phyloP scores from a whole-genome alignment of 2,888 invertebrate genomes.

The Lasius fuliginosus region DNA sequence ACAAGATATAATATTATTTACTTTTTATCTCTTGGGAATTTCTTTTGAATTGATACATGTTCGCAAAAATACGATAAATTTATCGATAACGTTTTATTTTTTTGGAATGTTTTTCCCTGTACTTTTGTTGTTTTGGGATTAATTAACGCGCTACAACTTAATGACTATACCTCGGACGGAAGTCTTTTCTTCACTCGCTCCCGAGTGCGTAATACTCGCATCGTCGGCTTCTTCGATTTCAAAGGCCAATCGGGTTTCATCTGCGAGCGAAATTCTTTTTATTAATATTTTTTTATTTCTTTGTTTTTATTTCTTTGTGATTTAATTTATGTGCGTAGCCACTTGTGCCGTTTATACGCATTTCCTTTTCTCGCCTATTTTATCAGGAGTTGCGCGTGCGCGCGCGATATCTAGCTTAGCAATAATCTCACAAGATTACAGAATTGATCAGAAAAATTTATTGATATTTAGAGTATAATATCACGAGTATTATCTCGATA shows the following conservation, averaged over 20 bases:
- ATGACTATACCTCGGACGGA: slow-evolving; percentile 77
- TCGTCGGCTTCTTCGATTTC: slow-evolving; percentile 77
- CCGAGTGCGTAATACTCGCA: slow-evolving; percentile 76
- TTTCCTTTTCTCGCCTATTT: background rate
- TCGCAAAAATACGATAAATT: background rate
- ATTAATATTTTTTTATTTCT: slow-evolving; percentile 27
- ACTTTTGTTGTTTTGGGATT: slow-evolving; percentile 51
- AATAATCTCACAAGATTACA: background rate
- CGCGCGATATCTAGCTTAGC: background rate
- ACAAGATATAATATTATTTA: background rate
- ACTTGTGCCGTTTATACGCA: background rate
- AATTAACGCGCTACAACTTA: slow-evolving; percentile 58
- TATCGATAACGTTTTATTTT: background rate
- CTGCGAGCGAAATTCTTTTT: slow-evolving; percentile 78
- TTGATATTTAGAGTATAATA: background rate
- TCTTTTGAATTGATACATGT: background rate
- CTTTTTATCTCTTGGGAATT: background rate
- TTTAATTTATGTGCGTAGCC: background rate
- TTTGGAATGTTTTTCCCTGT: slow-evolving; percentile 44
- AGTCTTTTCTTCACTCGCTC: slow-evolving; percentile 78
- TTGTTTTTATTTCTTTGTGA: too few relatives aligned
- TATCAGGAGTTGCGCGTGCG: background rate
- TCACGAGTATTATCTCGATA: background rate
- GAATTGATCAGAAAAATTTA: background rate
- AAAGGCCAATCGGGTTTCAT: slow-evolving; percentile 78